These are phyloP conservation scores for Anagyrus pseudococci DNA, from an alignment of 2,888 invertebrate species.

Conservation along the genomic window DNA sequence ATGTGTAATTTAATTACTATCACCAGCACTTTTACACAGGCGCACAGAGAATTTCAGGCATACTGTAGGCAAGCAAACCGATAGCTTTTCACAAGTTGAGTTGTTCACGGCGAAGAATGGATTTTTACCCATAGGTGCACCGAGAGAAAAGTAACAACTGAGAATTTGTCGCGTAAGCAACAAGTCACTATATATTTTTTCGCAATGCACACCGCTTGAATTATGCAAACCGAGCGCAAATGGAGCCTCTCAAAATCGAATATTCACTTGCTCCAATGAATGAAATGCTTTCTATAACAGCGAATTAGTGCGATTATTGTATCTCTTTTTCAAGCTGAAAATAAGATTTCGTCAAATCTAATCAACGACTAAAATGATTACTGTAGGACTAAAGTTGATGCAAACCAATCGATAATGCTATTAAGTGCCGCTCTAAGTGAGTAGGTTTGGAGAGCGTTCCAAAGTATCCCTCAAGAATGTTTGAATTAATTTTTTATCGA, in stretches of 20 bases:
- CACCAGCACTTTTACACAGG: slow-evolving; percentile 1
- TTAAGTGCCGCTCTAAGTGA: neutral
- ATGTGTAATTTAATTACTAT: slow-evolving; percentile 37
- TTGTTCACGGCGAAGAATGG: slow-evolving; percentile 4
- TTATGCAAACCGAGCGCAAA: slow-evolving; percentile 6
- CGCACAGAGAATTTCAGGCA: no score
- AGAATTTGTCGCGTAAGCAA: neutral
- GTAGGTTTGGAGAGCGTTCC: no score
- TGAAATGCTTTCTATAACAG: no score
- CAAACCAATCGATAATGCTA: neutral
- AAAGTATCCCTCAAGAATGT: no score
- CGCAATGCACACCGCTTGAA: slow-evolving; percentile 1
- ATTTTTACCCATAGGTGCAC: slow-evolving; percentile 3
- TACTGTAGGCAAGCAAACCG: no score
- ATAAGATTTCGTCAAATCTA: neutral
- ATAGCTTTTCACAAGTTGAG: no score
- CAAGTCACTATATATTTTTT: neutral
- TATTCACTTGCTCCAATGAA: no score
- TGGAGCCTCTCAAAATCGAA: no score
- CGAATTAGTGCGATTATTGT: no score
- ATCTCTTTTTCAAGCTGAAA: neutral
- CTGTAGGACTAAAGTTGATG: neutral
- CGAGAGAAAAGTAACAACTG: neutral
- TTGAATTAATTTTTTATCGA: neutral
- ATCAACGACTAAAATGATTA: slow-evolving; percentile 3